Evolutionary conservation across 2,113 vertebrate genomes (phyloP).

Genomic region (Urocitellus parryii): DNA sequence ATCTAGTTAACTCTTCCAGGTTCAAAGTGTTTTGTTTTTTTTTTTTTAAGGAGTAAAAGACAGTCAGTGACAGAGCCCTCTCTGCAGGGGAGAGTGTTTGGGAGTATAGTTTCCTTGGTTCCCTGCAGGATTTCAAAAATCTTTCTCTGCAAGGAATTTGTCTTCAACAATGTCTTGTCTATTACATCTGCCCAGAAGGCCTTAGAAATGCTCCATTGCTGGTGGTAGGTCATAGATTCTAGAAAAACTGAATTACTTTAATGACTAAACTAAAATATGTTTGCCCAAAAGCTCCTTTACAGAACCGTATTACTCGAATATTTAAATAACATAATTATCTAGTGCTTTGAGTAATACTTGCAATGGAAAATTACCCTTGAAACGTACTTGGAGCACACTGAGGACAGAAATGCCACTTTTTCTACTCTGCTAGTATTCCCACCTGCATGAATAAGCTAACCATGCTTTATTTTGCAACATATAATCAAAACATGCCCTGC

Average conservation of each 20-base stretch:
- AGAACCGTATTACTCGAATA: conserved; percentile 41
- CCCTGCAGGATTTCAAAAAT: conserved; percentile 83
- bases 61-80: conserved; percentile 72
- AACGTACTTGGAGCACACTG: background rate
- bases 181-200: conserved; percentile 65
- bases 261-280: conserved; percentile 65
- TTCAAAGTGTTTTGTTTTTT: conserved; percentile 54
- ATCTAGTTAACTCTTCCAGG: conserved; percentile 50
- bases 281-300: conserved; percentile 61
- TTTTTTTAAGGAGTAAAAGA: conserved; percentile 55
- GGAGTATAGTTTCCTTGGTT: conserved; percentile 76
- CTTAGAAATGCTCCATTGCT: conserved; percentile 39
- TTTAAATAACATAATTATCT: conserved; percentile 76
- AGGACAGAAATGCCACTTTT: background rate
- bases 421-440: background rate
- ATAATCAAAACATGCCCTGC: conserved; percentile 38
- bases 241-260: conserved; percentile 71
- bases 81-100: conserved; percentile 77
- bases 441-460: background rate
- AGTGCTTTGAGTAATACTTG: conserved; percentile 52
- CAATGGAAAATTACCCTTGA: conserved; percentile 37
- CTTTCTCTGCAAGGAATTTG: conserved; percentile 67
- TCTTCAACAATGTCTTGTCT: conserved; percentile 61
- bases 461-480: conserved; percentile 16
- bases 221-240: conserved; percentile 63